Percentiles rank a stretch among this genome's conserved stretches.
Evolutionary conservation across 2,888 invertebrate species (phyloP).

Genomic region (Cheilosia scutellata): DNA sequence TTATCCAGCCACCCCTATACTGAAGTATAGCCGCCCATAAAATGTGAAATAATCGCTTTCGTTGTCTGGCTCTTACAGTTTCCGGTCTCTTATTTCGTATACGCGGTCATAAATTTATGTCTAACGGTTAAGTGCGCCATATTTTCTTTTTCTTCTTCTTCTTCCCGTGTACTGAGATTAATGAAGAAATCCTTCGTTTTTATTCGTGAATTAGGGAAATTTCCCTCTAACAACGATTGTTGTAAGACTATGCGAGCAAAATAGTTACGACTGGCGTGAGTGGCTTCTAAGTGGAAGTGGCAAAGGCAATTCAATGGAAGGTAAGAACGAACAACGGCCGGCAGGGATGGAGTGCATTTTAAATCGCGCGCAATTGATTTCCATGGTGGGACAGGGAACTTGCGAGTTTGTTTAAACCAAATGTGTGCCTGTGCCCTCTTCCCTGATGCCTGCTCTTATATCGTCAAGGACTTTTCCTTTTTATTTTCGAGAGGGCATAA

Average conservation of each 20-base stretch:
- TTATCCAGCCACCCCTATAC: background rate
- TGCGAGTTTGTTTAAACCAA: background rate
- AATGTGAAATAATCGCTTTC: conserved; percentile 67
- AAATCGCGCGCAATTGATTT: conserved; percentile 32
- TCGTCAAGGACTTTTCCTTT: background rate
- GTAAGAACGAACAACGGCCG: background rate
- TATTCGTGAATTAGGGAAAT: conserved; percentile 38
- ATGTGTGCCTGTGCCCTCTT: background rate
- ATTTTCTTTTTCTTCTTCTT: conserved; percentile 21
- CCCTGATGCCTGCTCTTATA: background rate
- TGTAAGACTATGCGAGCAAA: background rate
- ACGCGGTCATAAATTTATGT: conserved; percentile 51
- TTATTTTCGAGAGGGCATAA: conserved; percentile 30
- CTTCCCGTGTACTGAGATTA: background rate
- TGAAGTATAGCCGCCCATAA: conserved; percentile 53
- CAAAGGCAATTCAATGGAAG: conserved; percentile 27
- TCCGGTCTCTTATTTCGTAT: conserved; percentile 49
- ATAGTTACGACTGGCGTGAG: background rate
- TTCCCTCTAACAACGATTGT: conserved; percentile 11
- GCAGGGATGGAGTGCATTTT: background rate
- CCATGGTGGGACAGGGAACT: background rate
- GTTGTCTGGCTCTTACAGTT: conserved; percentile 50
- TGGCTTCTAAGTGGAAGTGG: background rate
- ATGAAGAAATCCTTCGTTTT: conserved; percentile 35
- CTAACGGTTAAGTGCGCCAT: conserved; percentile 64